Base-by-base conservation (phyloP, 2,888 invertebrate species). In the Leucoptera coffeella region DNA sequence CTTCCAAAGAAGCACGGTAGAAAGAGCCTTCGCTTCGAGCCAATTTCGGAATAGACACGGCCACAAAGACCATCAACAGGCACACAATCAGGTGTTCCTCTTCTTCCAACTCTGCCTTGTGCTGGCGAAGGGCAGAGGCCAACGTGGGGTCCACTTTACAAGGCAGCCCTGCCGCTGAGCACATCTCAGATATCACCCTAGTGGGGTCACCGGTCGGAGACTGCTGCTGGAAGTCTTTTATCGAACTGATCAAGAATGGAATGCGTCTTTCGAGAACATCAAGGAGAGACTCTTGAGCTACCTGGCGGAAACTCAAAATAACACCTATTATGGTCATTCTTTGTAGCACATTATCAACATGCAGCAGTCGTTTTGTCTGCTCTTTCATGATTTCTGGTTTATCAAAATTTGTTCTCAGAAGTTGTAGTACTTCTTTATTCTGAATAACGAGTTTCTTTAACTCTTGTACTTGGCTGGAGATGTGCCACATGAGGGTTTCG, bases 351-450 rank as follows among this genome's bases (percentile, higher is more conserved):
- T 92, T 94, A 46, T 97, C 96, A 1, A 93, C 93, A 46, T 91
- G 85, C 42, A 87, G 85, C 28, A 97, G 58, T 42, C 82, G 80
- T 48, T 90, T 89, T 41, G 90, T 91, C 38, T 97, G 87, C 43
- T 97, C 96, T 49, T 90, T 90, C 96, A 99, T 97, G 19, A 91
- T 84, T 42, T 97, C 96, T 0, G 97, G 96, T 48, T 99, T 96
- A 52, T 99, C 99, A 49, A 96, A 99, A 55, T 93, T 95, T 2
- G 95, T 94, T 40, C 99, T 74, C 22, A 99, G 62, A 32, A 87
- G 82, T 32, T 89, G 80, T 6, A 99, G 69, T 9, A 92, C 84
- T 36, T 97, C 97, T 49, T 94, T 94, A 53, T 99, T 96, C 29
- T 82, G 77, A 15, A 87, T 79, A 1, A 97, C 96, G 31, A 96